These are phyloP conservation scores for Lonchura striata DNA, from an alignment of 2,113 vertebrate genomes.

Conservation along the genomic window DNA sequence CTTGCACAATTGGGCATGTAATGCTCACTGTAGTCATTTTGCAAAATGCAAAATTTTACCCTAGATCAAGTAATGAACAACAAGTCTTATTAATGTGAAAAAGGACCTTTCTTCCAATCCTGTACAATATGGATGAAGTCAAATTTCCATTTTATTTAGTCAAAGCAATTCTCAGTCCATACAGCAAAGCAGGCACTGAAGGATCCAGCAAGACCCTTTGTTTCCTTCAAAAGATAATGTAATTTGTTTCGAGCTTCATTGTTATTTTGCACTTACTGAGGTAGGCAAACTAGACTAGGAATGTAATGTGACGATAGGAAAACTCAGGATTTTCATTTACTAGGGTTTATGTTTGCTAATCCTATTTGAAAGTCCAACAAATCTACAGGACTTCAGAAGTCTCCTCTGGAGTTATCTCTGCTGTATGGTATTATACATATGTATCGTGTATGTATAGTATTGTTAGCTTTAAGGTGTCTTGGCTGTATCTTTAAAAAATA, in stretches of 20 bases:
- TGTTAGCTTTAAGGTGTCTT: neutral
- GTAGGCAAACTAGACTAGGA: neutral
- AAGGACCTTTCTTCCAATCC: neutral
- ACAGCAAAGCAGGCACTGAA: neutral
- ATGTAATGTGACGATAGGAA: neutral
- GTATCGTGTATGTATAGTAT: no score
- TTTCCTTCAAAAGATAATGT: neutral
- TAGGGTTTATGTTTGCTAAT: neutral
- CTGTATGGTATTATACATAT: accelerated
- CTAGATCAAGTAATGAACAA: neutral
- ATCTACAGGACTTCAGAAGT: neutral
- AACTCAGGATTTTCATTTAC: neutral
- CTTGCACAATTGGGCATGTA: neutral
- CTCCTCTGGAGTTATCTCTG: neutral
- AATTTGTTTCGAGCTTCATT: neutral
- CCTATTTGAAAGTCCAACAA: neutral
- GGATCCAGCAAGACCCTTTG: neutral
- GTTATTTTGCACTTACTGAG: neutral
- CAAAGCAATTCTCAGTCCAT: neutral
- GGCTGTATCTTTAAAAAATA: neutral
- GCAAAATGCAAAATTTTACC: neutral
- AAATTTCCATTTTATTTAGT: neutral
- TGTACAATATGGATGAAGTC: neutral
- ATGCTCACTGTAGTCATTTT: neutral
- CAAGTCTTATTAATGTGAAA: neutral